Base-by-base conservation (phyloP, 2,113 vertebrate genomes). In the Synodontis membranacea region DNA sequence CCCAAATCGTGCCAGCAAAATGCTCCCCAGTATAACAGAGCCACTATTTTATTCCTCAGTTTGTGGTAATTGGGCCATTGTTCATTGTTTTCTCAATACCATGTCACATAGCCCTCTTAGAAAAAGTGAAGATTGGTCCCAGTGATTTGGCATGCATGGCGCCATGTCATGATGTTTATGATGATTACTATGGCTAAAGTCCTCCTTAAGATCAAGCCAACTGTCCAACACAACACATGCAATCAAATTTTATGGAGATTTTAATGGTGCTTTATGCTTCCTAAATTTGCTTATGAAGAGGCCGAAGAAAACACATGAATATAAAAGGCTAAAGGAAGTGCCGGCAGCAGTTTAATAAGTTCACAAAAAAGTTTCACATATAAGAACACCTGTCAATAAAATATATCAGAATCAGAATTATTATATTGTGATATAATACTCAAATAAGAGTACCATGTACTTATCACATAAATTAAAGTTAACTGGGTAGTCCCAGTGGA, bases 221-320 rank as follows among this genome's bases (percentile, higher is more conserved):
- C 31, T 48, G 37, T 14, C 44, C 50, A 72, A 31, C 83, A 56
- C 21, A 8, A n/a, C 66, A 39, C 23, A 84, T 42, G 74, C 62
- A 83, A 79, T 82, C 15, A 87, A 12, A 58, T 44, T 81, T 19
- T 78, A 23, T 80, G 7, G 62, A 54, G 82, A 44, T 76, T 46
- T 34, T 58, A 80, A 50, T 19, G 21, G 31, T 31, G 5, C 54
- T 79, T 58, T 25, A 44, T 68, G 78, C 82, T 15, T 23, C 58
- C 25, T 68, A 58, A 76, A 52, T 54, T 34, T n/a, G 34, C 72
- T 82, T 50, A 34, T 62, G 44, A 84, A 80, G 50, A 48, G 62
- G 42, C 10, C n/a, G 11, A 23, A 46, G 12, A 4, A 14, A 48
- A 76, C 34, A 48, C 54, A 58, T 54, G 48, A 46, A 19, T 70